Evolutionary conservation across 2,888 invertebrate genomes (phyloP).

Genomic region (Uropetala carovei): DNA sequence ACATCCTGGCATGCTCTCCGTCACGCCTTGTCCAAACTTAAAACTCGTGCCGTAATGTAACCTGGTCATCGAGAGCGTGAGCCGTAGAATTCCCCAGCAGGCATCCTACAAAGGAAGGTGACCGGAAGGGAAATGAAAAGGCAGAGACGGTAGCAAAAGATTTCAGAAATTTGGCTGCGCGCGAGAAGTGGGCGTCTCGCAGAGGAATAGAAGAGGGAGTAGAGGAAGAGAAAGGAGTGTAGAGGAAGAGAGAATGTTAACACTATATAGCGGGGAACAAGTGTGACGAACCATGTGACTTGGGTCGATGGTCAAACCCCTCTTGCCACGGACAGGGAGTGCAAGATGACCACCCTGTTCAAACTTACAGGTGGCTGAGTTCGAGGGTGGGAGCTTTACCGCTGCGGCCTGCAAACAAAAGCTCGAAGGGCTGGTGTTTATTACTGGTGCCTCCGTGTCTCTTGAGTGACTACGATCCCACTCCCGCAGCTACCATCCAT

Average conservation of each 20-base stretch:
- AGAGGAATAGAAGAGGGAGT: not conserved
- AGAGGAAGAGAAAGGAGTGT: not conserved
- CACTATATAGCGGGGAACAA: slow-evolving; percentile 49
- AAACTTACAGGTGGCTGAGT: slow-evolving; percentile 12
- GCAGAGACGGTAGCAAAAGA: slow-evolving; percentile 40
- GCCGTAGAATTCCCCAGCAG: not conserved
- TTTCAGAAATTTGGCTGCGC: slow-evolving; percentile 46
- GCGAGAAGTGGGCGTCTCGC: not conserved
- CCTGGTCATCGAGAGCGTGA: slow-evolving; percentile 1
- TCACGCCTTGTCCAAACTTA: slow-evolving; percentile 59
- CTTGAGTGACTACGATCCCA: slow-evolving; percentile 28
- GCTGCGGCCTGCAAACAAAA: not conserved
- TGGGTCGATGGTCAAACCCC: slow-evolving; percentile 30
- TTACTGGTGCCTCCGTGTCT: slow-evolving; percentile 57
- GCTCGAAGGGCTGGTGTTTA: slow-evolving; percentile 34
- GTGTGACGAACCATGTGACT: slow-evolving; percentile 40
- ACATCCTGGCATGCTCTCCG: slow-evolving; percentile 16
- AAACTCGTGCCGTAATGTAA: slow-evolving; percentile 40
- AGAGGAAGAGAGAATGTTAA: slow-evolving; percentile 8
- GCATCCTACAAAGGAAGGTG: not conserved
- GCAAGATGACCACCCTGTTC: not conserved
- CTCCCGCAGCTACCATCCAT: not conserved
- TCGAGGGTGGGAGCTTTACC: slow-evolving; percentile 9
- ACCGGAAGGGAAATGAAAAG: slow-evolving; percentile 14
- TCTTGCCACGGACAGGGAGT: not conserved